Base-by-base conservation (phyloP, 2,113 vertebrate species). In the Hypomesus transpacificus region DNA sequence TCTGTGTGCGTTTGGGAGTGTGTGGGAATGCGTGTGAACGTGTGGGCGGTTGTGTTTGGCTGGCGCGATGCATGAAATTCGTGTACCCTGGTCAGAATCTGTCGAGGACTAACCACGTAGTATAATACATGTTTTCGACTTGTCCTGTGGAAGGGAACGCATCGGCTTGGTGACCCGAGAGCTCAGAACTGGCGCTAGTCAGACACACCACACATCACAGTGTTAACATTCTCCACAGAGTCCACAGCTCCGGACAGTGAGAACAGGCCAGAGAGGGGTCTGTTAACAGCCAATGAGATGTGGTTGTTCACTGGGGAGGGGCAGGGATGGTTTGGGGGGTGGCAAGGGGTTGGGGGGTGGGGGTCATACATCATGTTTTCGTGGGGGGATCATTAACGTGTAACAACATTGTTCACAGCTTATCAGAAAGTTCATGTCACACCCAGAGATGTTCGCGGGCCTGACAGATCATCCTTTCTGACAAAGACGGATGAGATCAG, bases 371-470 rank as follows among this genome's bases (percentile, higher is more conserved):
- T 76, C 63, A 59, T 74, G 76, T 85, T 88, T 83, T 77, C 77
- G 69, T 14, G 18, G 21, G 34, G 68, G 9, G 78, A 88, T 90
- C 88, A 82, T 90, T 89, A 88, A 84, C 73, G n/a, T 84, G 85
- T 82, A 86, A 88, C 82, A 34, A 90, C 85, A 89, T 90, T 91
- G 89, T 91, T 91, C 87, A 80, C 88, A 84, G 88, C 90, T 91
- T 91, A 91, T 91, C 90, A 83, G 88, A 90, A 89, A 84, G 84
- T 88, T 91, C 79, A 73, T 69, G 72, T 88, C 86, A 79, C 86
- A 75, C 86, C 80, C 74, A 75, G 87, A 80, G 82, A 86, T 86
- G 84, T 89, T 84, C 72, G 20, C 81, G 74, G 71, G 72, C 70
- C 78, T 24, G 76, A 80, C 77, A 72, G 82, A 85, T 88, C 75